A percentile compares a stretch with the other conserved stretches of the same genome.
Evolutionary conservation across 35 echinoderm and acorn worm genomes (phyloP).

Genomic region (Apostichopus parvimensis): DNA sequence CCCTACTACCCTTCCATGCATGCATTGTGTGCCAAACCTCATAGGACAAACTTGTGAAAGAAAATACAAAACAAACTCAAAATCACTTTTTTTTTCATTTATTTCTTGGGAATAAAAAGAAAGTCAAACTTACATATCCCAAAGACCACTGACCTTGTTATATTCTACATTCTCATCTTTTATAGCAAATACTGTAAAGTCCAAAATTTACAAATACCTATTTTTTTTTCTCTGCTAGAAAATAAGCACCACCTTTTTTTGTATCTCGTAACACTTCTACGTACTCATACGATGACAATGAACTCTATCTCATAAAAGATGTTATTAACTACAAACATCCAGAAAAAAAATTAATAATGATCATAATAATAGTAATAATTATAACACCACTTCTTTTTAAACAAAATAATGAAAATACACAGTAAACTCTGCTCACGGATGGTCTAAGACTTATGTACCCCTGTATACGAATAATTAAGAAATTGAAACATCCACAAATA

Average conservation of each 20-base stretch:
- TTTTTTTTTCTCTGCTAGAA: constrained; percentile 40
- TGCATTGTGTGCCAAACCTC: too few species aligned
- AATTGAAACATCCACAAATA: background rate
- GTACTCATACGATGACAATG: background rate
- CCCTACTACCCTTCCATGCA: too few species aligned
- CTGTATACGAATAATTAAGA: background rate
- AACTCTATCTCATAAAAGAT: background rate
- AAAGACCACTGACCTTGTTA: constrained; percentile 45
- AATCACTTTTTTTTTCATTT: constrained; percentile 5
- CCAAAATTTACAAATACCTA: constrained; percentile 55
- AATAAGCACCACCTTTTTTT: constrained; percentile 38
- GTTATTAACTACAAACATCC: background rate
- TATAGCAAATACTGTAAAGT: constrained; percentile 47
- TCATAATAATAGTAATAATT: constrained; percentile 12
- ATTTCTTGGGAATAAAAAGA: constrained; percentile 48
- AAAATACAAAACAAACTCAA: background rate
- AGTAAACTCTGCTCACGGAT: background rate
- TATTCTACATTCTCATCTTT: constrained; percentile 13
- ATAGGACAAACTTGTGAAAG: background rate
- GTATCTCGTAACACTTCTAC: constrained; percentile 18
- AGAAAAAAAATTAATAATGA: constrained; percentile 2
- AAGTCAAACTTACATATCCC: constrained; percentile 37
- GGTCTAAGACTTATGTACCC: background rate
- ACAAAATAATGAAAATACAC: background rate
- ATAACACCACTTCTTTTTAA: background rate